phyloP scores from a whole-genome alignment of 2,113 vertebrate species.

The Perca fluviatilis region DNA sequence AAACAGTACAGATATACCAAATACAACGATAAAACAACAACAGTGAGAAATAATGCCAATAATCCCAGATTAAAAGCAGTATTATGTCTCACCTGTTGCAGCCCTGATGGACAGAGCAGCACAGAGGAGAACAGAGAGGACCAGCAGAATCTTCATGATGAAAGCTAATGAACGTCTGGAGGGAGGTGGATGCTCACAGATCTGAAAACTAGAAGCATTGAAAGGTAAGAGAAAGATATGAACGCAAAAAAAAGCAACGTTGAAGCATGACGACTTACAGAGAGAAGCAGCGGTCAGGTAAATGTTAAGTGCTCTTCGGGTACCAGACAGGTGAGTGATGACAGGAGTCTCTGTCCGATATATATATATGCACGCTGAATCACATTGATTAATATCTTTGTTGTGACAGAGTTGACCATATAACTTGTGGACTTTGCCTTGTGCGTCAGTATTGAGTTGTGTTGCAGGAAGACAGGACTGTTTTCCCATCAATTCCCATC shows the following conservation, averaged over 20 bases:
- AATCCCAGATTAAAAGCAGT: too few relatives aligned
- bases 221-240: not conserved
- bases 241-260: not conserved
- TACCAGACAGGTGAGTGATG: not conserved
- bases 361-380: not conserved
- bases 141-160: constrained; percentile 21
- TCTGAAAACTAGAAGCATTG: not conserved
- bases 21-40: too few relatives aligned
- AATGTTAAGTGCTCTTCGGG: not conserved
- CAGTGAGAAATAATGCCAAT: too few relatives aligned
- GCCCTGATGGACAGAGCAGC: not conserved
- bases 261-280: not conserved
- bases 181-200: not conserved
- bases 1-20: too few relatives aligned
- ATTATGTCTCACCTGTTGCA: constrained; percentile 16
- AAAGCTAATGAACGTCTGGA: not conserved
- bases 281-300: not conserved
- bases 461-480: not conserved
- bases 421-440: not conserved
- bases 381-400: not conserved
- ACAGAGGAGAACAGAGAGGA: constrained; percentile 20
- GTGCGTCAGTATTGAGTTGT: not conserved
- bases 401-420: not conserved
- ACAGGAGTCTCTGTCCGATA: not conserved
- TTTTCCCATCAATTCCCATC: not conserved